Percentiles rank a stretch among this genome's conserved stretches.
Conservation (phyloP, 2,113 vertebrate species). For the Carettochelys insculpta region DNA sequence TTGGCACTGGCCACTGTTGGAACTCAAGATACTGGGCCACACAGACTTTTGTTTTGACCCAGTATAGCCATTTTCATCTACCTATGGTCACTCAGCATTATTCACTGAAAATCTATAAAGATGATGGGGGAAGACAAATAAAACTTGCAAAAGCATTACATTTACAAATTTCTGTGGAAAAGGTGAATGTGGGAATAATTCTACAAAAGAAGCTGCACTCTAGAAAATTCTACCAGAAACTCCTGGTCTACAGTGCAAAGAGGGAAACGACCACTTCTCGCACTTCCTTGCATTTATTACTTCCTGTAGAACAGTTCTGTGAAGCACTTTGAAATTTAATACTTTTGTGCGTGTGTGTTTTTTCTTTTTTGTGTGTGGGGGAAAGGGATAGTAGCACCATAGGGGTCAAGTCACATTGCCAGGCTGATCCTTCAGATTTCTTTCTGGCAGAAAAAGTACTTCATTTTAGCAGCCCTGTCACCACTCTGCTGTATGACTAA, state of each 20-base stretch:
- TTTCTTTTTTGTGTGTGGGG: too few relatives aligned
- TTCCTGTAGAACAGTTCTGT: slow-evolving; percentile 48
- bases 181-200: slow-evolving; percentile 61
- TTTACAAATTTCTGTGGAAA: slow-evolving; percentile 36
- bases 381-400: too few relatives aligned
- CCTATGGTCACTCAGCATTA: neutral
- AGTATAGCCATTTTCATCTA: rapidly evolving
- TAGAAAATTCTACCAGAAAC: slow-evolving; percentile 13
- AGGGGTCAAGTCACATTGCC: slow-evolving; percentile 50
- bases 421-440: slow-evolving; percentile 24
- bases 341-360: too few relatives aligned
- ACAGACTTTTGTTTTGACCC: too few relatives aligned
- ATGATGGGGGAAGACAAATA: slow-evolving; percentile 8
- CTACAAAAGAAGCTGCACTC: slow-evolving; percentile 12
- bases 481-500: neutral
- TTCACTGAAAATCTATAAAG: slow-evolving; percentile 43
- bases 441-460: slow-evolving; percentile 46
- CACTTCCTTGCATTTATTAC: too few relatives aligned
- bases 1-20: too few relatives aligned
- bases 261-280: slow-evolving; percentile 39
- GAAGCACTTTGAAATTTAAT: slow-evolving; percentile 59
- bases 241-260: neutral
- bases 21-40: too few relatives aligned
- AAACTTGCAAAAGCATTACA: slow-evolving; percentile 33
- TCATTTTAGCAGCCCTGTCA: slow-evolving; percentile 23